phyloP scores from a whole-genome alignment of 92 coral and sea anemone genomes.

The Muricea muricata region DNA sequence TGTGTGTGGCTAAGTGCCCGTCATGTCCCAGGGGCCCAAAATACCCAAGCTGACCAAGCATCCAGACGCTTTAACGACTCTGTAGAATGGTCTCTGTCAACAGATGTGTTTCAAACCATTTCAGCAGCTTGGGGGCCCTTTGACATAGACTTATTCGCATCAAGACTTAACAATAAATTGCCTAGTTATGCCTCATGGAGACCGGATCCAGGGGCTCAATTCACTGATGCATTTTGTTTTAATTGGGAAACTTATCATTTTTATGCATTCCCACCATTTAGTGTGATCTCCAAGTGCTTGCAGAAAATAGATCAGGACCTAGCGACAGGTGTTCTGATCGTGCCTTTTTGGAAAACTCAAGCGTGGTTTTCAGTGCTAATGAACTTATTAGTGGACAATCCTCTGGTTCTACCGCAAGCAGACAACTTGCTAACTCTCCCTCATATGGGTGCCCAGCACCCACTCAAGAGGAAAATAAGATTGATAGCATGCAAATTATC shows the following conservation, averaged over 20 bases:
- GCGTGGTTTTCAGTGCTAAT: slow-evolving; percentile 57
- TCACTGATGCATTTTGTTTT: neutral
- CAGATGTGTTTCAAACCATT: neutral
- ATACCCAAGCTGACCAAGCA: neutral
- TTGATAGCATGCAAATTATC: slow-evolving; percentile 68
- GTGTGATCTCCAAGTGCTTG: slow-evolving; percentile 46
- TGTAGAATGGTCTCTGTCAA: slow-evolving; percentile 16
- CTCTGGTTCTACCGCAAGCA: slow-evolving; percentile 46
- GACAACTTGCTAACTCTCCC: slow-evolving; percentile 38
- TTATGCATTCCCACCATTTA: slow-evolving; percentile 60
- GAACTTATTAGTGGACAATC: slow-evolving; percentile 38
- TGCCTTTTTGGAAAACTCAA: slow-evolving; percentile 52
- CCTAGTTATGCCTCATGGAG: neutral
- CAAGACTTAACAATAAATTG: slow-evolving; percentile 38
- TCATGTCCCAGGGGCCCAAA: neutral
- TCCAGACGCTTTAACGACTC: neutral
- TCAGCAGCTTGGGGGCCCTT: neutral
- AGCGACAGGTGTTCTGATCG: slow-evolving; percentile 52
- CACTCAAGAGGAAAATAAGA: slow-evolving; percentile 43
- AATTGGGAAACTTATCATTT: slow-evolving; percentile 35
- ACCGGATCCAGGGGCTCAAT: neutral
- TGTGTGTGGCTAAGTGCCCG: neutral
- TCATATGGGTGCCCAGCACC: slow-evolving; percentile 57
- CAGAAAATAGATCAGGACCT: slow-evolving; percentile 62
- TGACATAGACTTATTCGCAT: slow-evolving; percentile 47